Evolutionary conservation across 2,113 vertebrate genomes (phyloP), one percentile per base, ranked within the genome.

Genomic region (Lagopus muta): DNA sequence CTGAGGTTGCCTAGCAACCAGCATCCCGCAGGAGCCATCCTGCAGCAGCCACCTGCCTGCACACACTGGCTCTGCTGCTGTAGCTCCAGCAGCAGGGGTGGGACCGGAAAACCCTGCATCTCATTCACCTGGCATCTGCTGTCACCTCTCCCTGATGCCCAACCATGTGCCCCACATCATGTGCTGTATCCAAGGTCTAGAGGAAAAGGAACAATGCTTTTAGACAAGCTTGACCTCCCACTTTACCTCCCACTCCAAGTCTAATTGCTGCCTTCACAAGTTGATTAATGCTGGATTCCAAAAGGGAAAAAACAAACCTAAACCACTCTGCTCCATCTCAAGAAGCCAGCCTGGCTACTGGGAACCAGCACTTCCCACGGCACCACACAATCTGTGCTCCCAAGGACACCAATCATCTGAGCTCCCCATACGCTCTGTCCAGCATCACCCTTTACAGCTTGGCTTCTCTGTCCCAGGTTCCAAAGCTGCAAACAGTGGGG

Each of bases 1-100:
- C 87, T 78, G 57, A 0, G 2, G 96, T 97, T 95, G 95, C 97
- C 75, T 81, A 87, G 95, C 80, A 0, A 96, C 95, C 87, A n/a
- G 69, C 85, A 94, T 95, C 92, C 93, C 30, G 0, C 65, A 90
- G 87, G 85, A 93, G 84, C 90, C 86, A 69, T n/a, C 55, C 76
- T 27, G 43, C 20, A 57, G 32, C 55, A 58, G 32, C 55, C 32
- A 58, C 55, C 55, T 32, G 2, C 38, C 75, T 2, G 57, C 50
- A 21, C 0, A 1, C 70, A 83, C 89, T 84, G 24, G 69, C 80
- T 58, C 48, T 25, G 60, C 85, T 88, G 80, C 24, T 0, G 13
- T 36, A 24, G 92, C 82, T 80, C 50, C 6, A 3, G 62, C 62
- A 36, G 65, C 4, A 0, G 9, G 40, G 57, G 45, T 4, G 38